phyloP scores from a whole-genome alignment of 1,140 invertebrate genomes.

The Palaemon carinicauda region DNA sequence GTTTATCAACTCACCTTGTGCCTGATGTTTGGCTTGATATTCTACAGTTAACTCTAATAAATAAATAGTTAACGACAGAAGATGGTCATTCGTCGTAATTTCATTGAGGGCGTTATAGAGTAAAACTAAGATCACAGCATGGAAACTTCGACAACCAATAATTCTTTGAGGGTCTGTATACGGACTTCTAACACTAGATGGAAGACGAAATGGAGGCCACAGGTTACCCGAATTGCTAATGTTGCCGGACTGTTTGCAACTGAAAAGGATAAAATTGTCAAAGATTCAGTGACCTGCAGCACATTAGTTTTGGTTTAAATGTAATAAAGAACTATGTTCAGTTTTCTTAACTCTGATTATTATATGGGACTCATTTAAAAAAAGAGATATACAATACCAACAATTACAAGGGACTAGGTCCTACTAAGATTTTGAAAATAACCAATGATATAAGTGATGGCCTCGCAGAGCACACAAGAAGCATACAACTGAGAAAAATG shows the following conservation, averaged over 20 bases:
- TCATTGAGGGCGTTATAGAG: constrained; percentile 59
- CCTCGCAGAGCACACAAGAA: background rate
- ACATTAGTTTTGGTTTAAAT: too few relatives aligned
- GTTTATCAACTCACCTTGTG: constrained; percentile 34
- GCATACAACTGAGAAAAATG: background rate
- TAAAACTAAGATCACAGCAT: constrained; percentile 56
- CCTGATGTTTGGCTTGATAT: constrained; percentile 60
- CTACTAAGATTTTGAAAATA: constrained; percentile 94
- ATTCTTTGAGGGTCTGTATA: constrained; percentile 57
- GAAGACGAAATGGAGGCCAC: constrained; percentile 59
- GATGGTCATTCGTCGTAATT: constrained; percentile 77
- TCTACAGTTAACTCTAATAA: constrained; percentile 84
- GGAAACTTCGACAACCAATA: constrained; percentile 49
- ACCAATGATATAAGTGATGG: constrained; percentile 63
- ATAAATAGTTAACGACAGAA: constrained; percentile 85
- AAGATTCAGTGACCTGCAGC: background rate
- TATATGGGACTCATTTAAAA: too few relatives aligned
- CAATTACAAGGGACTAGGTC: constrained; percentile 71
- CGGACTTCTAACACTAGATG: constrained; percentile 23
- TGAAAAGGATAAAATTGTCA: background rate
- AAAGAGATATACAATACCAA: too few relatives aligned
- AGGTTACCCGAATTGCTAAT: constrained; percentile 33
- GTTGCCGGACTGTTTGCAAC: constrained; percentile 48
- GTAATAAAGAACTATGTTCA: background rate
- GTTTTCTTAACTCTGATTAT: constrained; percentile 40